Percentiles rank a stretch among this genome's conserved stretches.
Evolutionary conservation across 2,888 invertebrate species (phyloP).

Genomic region (Hyles lineata): DNA sequence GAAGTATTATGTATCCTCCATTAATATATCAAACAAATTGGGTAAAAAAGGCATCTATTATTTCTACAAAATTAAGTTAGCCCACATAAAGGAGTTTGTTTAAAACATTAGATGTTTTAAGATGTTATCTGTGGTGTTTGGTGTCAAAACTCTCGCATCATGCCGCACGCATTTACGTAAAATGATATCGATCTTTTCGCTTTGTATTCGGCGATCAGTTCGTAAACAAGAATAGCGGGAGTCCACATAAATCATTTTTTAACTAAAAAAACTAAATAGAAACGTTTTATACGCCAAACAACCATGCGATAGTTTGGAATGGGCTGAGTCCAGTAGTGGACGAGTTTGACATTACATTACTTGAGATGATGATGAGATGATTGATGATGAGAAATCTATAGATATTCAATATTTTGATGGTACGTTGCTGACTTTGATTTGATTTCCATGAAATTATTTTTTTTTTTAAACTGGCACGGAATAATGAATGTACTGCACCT

Average conservation of each 20-base stretch:
- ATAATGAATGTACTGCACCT: no score
- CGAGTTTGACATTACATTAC: neutral
- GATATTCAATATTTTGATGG: no score
- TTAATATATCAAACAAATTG: constrained; percentile 70
- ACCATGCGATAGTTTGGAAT: neutral
- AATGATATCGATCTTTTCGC: constrained; percentile 71
- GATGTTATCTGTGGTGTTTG: constrained; percentile 80
- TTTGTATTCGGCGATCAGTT: constrained; percentile 77
- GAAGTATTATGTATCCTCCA: constrained; percentile 52
- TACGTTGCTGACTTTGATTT: no score
- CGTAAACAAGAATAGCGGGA: constrained; percentile 83
- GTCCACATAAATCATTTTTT: constrained; percentile 77
- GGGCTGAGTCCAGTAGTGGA: no score
- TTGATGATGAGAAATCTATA: no score
- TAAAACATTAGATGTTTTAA: constrained; percentile 83
- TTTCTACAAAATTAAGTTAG: constrained; percentile 81
- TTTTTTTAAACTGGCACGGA: no score
- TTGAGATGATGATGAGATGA: no score
- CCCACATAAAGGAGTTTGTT: constrained; percentile 83
- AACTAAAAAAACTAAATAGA: constrained; percentile 37
- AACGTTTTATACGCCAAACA: constrained; percentile 27
- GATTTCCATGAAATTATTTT: no score
- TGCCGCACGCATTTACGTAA: constrained; percentile 77
- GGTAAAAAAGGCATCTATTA: constrained; percentile 72
- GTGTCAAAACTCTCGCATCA: constrained; percentile 85